Base-by-base conservation (phyloP, 2,113 vertebrate species). In the Pelodiscus sinensis region DNA sequence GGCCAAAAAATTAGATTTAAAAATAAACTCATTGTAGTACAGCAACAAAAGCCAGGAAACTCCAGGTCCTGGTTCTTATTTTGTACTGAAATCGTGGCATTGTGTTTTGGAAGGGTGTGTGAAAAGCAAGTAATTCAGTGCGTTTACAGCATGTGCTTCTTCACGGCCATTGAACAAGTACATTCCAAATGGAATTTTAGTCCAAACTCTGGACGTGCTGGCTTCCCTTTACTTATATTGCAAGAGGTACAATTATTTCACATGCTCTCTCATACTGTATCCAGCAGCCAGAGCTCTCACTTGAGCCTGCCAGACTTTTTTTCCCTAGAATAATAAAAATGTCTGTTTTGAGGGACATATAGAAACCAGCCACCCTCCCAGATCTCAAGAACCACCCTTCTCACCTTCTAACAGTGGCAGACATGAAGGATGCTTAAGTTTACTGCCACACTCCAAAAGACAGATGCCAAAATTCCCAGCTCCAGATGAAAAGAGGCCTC, bases 11-110 rank as follows among this genome's bases (percentile, higher is more conserved):
- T 44, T 27, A 50, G 79, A 82, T 82, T 58, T 29, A 60, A 91
- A 92, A 95, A 79, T 35, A 50, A 3, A n/a, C 19, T 3, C 83
- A n/a, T 11, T 91, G 27, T 27, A 88, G 25, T 12, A 16, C 27
- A 92, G 56, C 85, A 88, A 50, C 29, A 86, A 97, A 95, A 57
- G 77, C 12, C 95, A 96, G 93, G 92, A 96, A 96, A 94, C 92
- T 83, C n/a, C n/a, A 0, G 87, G 79, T 89, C 84, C 86, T 91
- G 87, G 73, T 92, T 88, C 80, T 79, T 89, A 85, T 73, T 96
- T 95, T 91, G 92, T 92, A 84, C 92, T 65, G 56, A 94, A 92
- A 86, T 57, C 95, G 88, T 93, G 92, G 6, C 27, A 82, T 35
- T 82, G 86, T 68, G 93, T 57, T 88, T 77, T 84, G 92, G 84